Percentiles rank a stretch among this genome's conserved stretches.
These are phyloP conservation scores for Pristionchus entomophagus DNA, from an alignment of 2,888 invertebrate genomes.

Conservation along the genomic window DNA sequence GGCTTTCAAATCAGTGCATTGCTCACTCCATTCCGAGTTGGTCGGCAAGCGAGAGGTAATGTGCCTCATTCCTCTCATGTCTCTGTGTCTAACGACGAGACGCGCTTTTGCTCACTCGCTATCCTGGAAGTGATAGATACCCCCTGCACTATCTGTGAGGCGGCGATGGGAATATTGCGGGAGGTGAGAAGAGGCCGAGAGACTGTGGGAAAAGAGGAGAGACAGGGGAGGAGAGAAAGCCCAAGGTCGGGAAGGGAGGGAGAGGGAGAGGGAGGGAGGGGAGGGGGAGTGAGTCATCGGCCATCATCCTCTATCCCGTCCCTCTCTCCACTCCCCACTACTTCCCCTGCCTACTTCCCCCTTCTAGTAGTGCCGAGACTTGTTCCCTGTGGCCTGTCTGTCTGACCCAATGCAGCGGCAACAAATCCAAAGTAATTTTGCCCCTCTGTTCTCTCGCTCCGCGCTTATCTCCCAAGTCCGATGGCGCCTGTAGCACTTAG, in stretches of 20 bases:
- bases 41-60: too few relatives aligned
- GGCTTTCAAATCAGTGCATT: too few relatives aligned
- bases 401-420: not conserved
- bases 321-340: not conserved
- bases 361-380: not conserved
- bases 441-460: too few relatives aligned
- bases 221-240: not conserved
- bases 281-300: not conserved
- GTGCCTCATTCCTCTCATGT: too few relatives aligned
- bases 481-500: not conserved
- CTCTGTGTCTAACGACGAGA: too few relatives aligned
- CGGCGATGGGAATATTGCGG: not conserved
- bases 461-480: not conserved
- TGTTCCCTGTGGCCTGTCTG: not conserved
- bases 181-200: not conserved
- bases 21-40: too few relatives aligned
- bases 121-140: not conserved
- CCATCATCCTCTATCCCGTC: slow-evolving; percentile 10
- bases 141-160: not conserved
- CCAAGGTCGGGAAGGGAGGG: not conserved
- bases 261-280: not conserved
- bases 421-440: too few relatives aligned
- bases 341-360: too few relatives aligned
- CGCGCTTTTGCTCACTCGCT: too few relatives aligned
- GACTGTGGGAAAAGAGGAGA: not conserved